Evolutionary conservation across 2,888 invertebrate genomes (phyloP).

Genomic region (Melanophora roralis): DNA sequence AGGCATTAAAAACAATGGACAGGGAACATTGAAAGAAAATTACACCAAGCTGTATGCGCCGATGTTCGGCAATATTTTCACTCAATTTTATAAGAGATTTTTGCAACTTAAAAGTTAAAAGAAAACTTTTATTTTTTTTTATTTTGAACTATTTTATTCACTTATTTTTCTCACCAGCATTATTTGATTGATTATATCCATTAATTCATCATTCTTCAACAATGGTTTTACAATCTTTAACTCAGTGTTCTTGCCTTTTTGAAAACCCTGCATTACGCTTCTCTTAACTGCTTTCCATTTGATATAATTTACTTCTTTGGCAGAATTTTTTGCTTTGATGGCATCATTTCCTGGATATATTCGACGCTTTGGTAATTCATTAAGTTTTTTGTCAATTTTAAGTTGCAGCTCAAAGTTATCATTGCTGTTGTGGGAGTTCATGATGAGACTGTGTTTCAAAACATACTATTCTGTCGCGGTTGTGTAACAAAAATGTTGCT

Average conservation of each 20-base stretch:
- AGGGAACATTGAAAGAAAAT: slow-evolving; percentile 56
- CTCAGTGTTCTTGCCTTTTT: not conserved
- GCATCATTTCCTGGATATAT: not conserved
- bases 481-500: not conserved
- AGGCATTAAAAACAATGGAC: slow-evolving; percentile 60
- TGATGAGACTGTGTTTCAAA: not conserved
- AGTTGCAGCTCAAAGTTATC: slow-evolving; percentile 14
- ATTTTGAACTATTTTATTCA: not conserved
- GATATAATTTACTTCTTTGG: not conserved
- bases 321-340: not conserved
- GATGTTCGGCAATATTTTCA: slow-evolving; percentile 1
- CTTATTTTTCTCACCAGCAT: slow-evolving; percentile 15
- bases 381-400: slow-evolving; percentile 43
- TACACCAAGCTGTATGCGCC: slow-evolving; percentile 46
- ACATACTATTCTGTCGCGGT: not conserved
- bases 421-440: slow-evolving; percentile 30
- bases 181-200: slow-evolving; percentile 31
- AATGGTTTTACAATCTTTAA: not conserved
- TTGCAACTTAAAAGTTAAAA: slow-evolving; percentile 33
- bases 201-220: not conserved
- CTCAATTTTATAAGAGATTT: slow-evolving; percentile 37
- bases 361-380: slow-evolving; percentile 27
- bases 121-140: not conserved
- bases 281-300: slow-evolving; percentile 29
- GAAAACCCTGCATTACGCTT: not conserved